These are phyloP conservation scores for Procambarus clarkii DNA, from an alignment of 1,140 invertebrate species.

Conservation along the genomic window DNA sequence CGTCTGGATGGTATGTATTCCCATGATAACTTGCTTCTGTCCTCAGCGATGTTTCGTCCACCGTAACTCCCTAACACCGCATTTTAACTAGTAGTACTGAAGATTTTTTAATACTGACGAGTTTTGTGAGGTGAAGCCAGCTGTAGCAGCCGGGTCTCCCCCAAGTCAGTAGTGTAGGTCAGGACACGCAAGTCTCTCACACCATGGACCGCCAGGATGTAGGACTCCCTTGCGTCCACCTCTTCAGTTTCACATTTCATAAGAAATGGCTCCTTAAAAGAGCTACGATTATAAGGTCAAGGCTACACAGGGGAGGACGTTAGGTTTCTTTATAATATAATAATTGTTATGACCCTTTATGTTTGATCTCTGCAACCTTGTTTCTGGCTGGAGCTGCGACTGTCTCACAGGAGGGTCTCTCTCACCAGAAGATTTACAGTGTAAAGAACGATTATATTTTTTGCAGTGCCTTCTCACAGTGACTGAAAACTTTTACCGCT, in stretches of 20 bases:
- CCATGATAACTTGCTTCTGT: constrained; percentile 28
- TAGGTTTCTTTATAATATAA: background rate
- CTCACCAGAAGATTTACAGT: too few species aligned
- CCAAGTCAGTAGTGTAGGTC: constrained; percentile 56
- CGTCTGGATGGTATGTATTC: constrained; percentile 72
- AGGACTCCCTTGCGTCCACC: constrained; percentile 45
- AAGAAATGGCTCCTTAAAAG: constrained; percentile 1
- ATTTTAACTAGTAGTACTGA: constrained; percentile 15
- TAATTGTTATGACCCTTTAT: background rate
- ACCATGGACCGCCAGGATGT: constrained; percentile 31
- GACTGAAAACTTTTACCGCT: too few species aligned
- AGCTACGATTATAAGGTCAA: constrained; percentile 7
- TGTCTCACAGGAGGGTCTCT: too few species aligned
- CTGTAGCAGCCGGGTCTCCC: constrained; percentile 25
- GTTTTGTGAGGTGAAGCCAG: constrained; percentile 52
- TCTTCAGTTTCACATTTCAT: background rate
- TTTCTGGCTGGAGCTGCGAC: too few species aligned
- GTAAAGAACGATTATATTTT: too few species aligned
- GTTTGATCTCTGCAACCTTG: too few species aligned
- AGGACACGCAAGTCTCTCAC: constrained; percentile 30
- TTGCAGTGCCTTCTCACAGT: too few species aligned
- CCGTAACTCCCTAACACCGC: constrained; percentile 20
- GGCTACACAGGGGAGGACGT: constrained; percentile 24
- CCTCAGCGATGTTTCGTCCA: constrained; percentile 33
- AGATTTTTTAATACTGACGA: constrained; percentile 62